phyloP scores from a whole-genome alignment of 2,888 invertebrate genomes.

The Hymenopus coronatus region DNA sequence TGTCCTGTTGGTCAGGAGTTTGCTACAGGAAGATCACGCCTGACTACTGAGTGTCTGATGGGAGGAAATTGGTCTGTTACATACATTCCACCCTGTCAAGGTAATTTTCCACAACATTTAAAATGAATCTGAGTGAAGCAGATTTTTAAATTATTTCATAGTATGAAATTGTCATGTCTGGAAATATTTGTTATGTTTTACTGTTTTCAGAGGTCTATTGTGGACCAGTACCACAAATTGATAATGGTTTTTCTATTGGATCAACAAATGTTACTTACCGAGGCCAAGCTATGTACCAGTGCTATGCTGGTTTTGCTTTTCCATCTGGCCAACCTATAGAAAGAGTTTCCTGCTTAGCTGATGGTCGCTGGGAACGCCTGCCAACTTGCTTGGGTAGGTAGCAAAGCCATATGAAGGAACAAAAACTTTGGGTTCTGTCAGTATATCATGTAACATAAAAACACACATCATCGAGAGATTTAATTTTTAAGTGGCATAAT shows the following conservation, averaged over 20 bases:
- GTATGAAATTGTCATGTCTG: not conserved
- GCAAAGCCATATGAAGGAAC: not conserved
- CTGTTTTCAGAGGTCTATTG: constrained; percentile 76
- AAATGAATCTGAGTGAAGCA: not conserved
- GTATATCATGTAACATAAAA: no score
- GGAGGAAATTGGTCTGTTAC: constrained; percentile 91
- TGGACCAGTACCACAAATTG: constrained; percentile 96
- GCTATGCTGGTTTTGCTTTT: constrained; percentile 94
- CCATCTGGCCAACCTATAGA: constrained; percentile 84
- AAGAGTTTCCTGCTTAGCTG: constrained; percentile 82
- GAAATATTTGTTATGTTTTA: not conserved
- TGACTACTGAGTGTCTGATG: constrained; percentile 81
- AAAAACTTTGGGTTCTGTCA: no score
- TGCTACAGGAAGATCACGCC: constrained; percentile 80
- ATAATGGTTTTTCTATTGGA: constrained; percentile 94
- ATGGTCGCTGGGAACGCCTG: constrained; percentile 89
- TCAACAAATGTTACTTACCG: constrained; percentile 93
- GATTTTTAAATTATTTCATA: not conserved
- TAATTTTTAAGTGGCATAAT: no score
- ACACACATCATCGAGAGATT: no score
- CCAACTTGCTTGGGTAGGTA: constrained; percentile 78
- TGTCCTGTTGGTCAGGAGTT: constrained; percentile 93
- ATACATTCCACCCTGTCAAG: constrained; percentile 91
- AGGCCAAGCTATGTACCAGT: constrained; percentile 92
- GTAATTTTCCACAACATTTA: constrained; percentile 47